Percentiles rank a stretch among this genome's conserved stretches.
Conservation (phyloP, 2,113 vertebrate genomes). For the crab-eating macaque (Macaca fascicularis) region T2T-MFA8v1.1 NC_088390.1:50340501-50341000, state of each 20-base stretch:
- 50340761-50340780: background rate
- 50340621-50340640: background rate
- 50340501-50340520: background rate
- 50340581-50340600: background rate
- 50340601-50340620: background rate
- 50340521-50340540: background rate
- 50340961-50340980: constrained; percentile 13
- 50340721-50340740: background rate
- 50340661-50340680: constrained; percentile 3
- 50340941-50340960: background rate
- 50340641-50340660: background rate
- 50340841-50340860: background rate
- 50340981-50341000: constrained; percentile 9
- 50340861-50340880: background rate
- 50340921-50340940: background rate
- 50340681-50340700: background rate
- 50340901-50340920: background rate
- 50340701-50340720: background rate
- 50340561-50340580: background rate
- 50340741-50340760: background rate
- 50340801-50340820: background rate
- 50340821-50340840: background rate
- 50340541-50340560: background rate
- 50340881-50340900: background rate
- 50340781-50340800: background rate